phyloP scores from a whole-genome alignment of 2,797 vertebrate species.

The Bovichtus diacanthus region DNA sequence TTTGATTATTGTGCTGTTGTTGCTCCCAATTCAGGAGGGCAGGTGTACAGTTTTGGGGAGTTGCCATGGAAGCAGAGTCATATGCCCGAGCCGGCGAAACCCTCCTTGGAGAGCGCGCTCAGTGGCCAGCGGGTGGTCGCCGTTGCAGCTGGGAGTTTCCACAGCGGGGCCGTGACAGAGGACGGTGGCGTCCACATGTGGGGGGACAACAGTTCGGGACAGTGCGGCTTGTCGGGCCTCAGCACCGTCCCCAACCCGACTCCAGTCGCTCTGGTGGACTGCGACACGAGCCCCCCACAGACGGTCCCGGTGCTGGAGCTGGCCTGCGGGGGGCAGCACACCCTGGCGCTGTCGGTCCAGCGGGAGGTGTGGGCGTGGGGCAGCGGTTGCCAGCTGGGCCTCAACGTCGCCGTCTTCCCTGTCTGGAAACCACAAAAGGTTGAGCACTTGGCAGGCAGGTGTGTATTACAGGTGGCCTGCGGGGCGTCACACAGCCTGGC shows the following conservation, averaged over 20 bases:
- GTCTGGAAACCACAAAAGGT: constrained; percentile 93
- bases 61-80: constrained; percentile 89
- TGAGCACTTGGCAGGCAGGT: constrained; percentile 90
- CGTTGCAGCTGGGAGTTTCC: constrained; percentile 92
- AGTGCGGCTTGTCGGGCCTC: constrained; percentile 90
- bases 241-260: constrained; percentile 88
- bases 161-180: constrained; percentile 93
- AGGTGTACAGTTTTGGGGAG: constrained; percentile 94
- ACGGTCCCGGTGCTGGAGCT: constrained; percentile 89
- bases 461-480: constrained; percentile 93
- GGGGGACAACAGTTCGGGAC: constrained; percentile 92
- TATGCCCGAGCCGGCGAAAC: constrained; percentile 66
- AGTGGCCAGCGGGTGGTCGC: constrained; percentile 87
- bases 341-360: constrained; percentile 89
- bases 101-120: constrained; percentile 88
- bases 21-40: constrained; percentile 84
- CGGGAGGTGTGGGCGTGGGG: constrained; percentile 98
- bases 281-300: constrained; percentile 81
- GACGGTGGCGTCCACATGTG: constrained; percentile 94
- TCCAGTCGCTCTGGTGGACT: constrained; percentile 88
- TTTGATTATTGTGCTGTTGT: not conserved
- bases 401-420: constrained; percentile 85
- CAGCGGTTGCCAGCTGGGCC: constrained; percentile 91
- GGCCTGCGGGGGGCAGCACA: constrained; percentile 93
- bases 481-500: constrained; percentile 94